phyloP scores from a whole-genome alignment of 2,113 vertebrate genomes.

The Aramus guarauna region DNA sequence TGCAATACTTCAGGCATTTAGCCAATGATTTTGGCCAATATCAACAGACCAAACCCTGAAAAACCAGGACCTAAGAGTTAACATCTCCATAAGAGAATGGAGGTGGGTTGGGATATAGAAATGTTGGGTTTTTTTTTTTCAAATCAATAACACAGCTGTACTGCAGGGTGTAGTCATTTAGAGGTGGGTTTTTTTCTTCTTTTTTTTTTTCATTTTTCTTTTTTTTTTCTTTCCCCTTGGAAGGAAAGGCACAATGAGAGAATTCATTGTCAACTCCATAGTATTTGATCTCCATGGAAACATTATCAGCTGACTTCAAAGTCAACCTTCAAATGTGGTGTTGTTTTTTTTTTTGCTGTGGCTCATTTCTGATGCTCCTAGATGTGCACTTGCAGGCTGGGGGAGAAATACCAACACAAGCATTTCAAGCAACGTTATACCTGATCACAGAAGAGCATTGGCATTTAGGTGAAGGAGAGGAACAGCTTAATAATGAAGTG shows the following conservation, averaged over 20 bases:
- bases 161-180: background rate
- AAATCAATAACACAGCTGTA: background rate
- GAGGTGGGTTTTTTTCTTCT: background rate
- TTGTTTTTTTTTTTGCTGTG: background rate
- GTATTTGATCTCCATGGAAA: conserved; percentile 64
- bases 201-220: too few species aligned
- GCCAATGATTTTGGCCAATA: background rate
- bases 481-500: background rate
- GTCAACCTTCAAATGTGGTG: conserved; percentile 28
- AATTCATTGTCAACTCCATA: background rate
- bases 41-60: background rate
- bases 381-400: background rate
- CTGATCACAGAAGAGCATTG: background rate
- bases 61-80: background rate
- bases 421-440: background rate
- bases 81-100: background rate
- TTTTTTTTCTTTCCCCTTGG: background rate
- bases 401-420: background rate
- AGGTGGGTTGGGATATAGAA: background rate
- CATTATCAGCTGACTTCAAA: conserved; percentile 48
- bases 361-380: conserved; percentile 31
- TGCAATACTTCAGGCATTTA: background rate
- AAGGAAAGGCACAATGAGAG: background rate
- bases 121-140: background rate
- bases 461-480: background rate